phyloP scores from a whole-genome alignment of 2,888 invertebrate genomes.

The Andrena hattorfiana region DNA sequence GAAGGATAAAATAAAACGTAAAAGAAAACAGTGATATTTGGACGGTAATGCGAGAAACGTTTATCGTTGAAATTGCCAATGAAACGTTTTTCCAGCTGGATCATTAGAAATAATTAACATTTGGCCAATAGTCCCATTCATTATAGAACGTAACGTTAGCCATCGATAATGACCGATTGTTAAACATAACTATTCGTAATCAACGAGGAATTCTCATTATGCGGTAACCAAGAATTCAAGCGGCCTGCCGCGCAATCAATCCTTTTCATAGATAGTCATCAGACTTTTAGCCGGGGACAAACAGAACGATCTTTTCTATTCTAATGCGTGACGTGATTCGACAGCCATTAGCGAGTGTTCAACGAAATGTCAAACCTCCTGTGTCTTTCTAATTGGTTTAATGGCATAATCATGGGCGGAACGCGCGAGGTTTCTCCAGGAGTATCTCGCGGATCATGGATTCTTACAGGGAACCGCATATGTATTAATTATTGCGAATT shows the following conservation, averaged over 20 bases:
- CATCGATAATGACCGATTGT: conserved; percentile 67
- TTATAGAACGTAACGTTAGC: conserved; percentile 60
- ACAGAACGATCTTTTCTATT: conserved; percentile 71
- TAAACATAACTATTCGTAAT: conserved; percentile 67
- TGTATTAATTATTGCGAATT: not conserved
- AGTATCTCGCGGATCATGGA: not conserved
- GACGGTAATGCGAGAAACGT: not conserved
- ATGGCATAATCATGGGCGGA: conserved; percentile 38
- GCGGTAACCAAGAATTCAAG: conserved; percentile 51
- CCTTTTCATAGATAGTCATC: conserved; percentile 69
- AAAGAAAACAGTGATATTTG: not conserved
- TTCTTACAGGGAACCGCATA: not conserved
- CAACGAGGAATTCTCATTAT: conserved; percentile 67
- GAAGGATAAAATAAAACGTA: not conserved
- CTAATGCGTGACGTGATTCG: conserved; percentile 64
- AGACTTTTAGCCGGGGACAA: conserved; percentile 59
- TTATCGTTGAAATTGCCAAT: not conserved
- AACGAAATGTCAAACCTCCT: conserved; percentile 61
- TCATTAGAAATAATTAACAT: conserved; percentile 32
- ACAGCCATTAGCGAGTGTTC: conserved; percentile 61
- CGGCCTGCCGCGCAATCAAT: conserved; percentile 63
- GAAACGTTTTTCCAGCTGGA: not conserved
- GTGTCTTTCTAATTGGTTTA: conserved; percentile 49
- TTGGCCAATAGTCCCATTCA: conserved; percentile 60
- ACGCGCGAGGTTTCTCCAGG: conserved; percentile 7